Evolutionary conservation across 1,140 invertebrate genomes (phyloP), one percentile per base, ranked within the genome.

Genomic region (Chironomus striatipennis): DNA sequence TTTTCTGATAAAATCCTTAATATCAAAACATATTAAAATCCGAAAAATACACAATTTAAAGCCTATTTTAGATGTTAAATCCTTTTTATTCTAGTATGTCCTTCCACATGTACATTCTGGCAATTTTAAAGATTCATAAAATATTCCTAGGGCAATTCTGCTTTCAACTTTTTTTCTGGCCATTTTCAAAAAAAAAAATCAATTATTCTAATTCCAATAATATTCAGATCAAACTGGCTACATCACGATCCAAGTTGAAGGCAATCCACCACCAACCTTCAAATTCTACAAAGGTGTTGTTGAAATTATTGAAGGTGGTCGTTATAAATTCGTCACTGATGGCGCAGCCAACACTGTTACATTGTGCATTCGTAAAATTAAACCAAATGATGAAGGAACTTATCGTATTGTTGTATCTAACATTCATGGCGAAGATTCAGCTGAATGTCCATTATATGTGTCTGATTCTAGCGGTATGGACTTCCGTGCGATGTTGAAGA

Each of bases 391-490:
- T 90, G 98, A 99, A 85, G 96, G 95, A 43, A 94, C 94, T 82
- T 99, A 98, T 85, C 95, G 93, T 81, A 88, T 98, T 78, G 90
- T 95, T 74, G 89, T 98, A 74, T 93, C 90, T 80, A 98, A 99
- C 81, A 90, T 91, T 74, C 92, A 98, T 80, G 97, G 97, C 75
- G 93, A 95, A 82, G 96, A 98, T 81, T 91, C 92, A 0, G 95
- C 95, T 75, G 95, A 97, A 81, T 96, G 96, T 88, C 91, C 92
- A 79, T 87, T 99, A 77, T 98, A 97, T 82, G 96, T 99, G 43
- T 97, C 96, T 78, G 96, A 96, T 88, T 90, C 96, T 76, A 94
- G 93, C 84, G 95, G 94, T 79, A 95, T 99, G 92, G 98, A 99
- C 85, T 99, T 99, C 91, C 90, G 98, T 85, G 89, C 96, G 76